Base-by-base conservation (phyloP, 1,140 invertebrate genomes). In the Drosophila lacteicornis region DNA sequence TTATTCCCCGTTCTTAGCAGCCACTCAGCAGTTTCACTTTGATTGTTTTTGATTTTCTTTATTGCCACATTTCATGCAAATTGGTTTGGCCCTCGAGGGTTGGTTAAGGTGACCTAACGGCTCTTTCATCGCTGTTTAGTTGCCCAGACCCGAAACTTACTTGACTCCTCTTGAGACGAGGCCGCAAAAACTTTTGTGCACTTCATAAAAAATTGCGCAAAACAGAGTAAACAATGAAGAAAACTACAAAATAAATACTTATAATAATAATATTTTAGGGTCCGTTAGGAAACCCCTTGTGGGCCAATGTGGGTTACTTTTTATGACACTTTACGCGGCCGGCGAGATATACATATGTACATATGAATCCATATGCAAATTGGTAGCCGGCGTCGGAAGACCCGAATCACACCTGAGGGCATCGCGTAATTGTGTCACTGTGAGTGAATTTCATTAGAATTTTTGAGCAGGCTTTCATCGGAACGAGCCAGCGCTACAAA, bases 211-310 rank as follows among this genome's bases (percentile, higher is more conserved):
- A 86, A 77, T 84, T 80, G 78, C 82, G 79, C 62, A 80, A 84
- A 78, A 53, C 47, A 68, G 55, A 53, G 51, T 70, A 80, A 77
- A 76, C 70, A 80, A 73, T 66, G 57, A 76, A 62, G 56, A 65
- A 60, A 75, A 84, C 80, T 84, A 77, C 62, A 80, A 85, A 81
- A 80, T 80, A 87, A 87, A 87, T 88, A 90, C 85, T 84, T 90
- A 80, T 65, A 74, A 70, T 84, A 84, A 88, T 78, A 88, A 78
- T 74, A 80, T 84, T 84, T 88, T 61, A 68, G 63, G 73, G 76
- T 78, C 83, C 84, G 84, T 87, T 87, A 84, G 82, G 62, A 82
- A 80, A 78, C 63, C 71, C 77, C 80, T 83, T 59, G 67, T 57
- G 68, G 63, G 46, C 68, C 67, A 75, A 88, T 90, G 73, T 88